Evolutionary conservation across 2,888 invertebrate genomes (phyloP), one percentile per base, ranked within the genome.

Genomic region (Pachliopta kotzebuea): DNA sequence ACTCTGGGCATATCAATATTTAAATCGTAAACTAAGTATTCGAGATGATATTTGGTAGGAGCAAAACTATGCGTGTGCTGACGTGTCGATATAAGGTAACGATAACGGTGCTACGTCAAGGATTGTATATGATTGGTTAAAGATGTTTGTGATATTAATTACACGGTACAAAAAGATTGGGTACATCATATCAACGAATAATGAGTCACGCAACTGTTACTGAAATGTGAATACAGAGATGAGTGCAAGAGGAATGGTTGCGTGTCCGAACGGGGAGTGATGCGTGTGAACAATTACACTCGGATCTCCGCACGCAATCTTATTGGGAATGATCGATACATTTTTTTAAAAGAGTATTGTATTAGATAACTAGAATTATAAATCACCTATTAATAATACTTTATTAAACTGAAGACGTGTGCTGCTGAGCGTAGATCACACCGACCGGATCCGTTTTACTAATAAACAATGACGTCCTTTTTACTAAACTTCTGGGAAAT

Each of bases 251-350:
- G 74, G 77, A 75, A 71, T 70, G 76, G 73, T 85, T 77, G 88
- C 88, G 86, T 88, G 88, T 67, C 67, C 50, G 65, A 66, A 67
- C 66, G 62, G 56, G 66, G 37, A 67, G 65, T 66, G 71, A 63
- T 67, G 74, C 88, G 89, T 90, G 90, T 77, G 90, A 90, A 90
- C 70, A 70, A 67, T 74, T 71, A 73, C 90, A 89, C 83, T 88
- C 72, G 87, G 67, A 64, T 67, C 69, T 45, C 62, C 56, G 74
- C 90, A 90, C 88, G 90, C 90, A 76, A 89, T 82, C 24, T 49
- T 42, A 49, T 60, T 61, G 54, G 37, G 49, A 29, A 24, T 45
- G 58, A 29, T 23, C 20, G 37, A 23, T 65, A n/a, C n/a, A 55
- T 29, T 65, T 56, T 49, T 60, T 8, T 56, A 2, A 31, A 56